Base-by-base conservation (phyloP, 2,113 vertebrate species). In the Boulengeromyrus knoepffleri region DNA sequence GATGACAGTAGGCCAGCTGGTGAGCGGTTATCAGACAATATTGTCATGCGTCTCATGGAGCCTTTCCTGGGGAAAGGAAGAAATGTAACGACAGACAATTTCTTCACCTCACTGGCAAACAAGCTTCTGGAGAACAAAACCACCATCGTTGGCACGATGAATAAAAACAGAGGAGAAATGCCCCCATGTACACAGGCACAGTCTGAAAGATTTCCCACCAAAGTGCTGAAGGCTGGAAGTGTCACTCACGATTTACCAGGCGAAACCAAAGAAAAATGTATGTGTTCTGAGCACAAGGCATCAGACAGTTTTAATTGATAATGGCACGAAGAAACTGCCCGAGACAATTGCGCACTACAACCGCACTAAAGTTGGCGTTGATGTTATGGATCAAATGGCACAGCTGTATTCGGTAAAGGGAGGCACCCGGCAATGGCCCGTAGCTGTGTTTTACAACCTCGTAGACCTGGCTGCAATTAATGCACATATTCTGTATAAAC, bases 11-110 rank as follows among this genome's bases (percentile, higher is more conserved):
- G 53, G 6, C 53, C 21, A 1, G 21, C 53, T 58, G 53, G 53
- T 58, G 53, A 58, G 53, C 53, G 19, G 19, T 7, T 58, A 27
- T 36, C n/a, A 66, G 58, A 66, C 7, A 66, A 66, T 66, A 27
- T 62, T 10, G 58, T 62, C 24, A 12, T 66, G 58, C 9, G 24
- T 66, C 58, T 66, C n/a, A 27, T 66, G 58, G 58, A 66, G 9
- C 58, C 58, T 66, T 91, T 83, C 88, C 0, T 88, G 7, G 85
- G 86, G 1, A 91, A 92, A 50, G 89, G 92, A 50, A 91, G 90
- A 58, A 92, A 91, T 89, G 39, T 92, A 31, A 91, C 90, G 0
- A 90, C 89, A 2, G 87, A 62, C 52, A 90, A 45, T 77, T 89
- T 74, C 50, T 92, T 90, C 49, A 80, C 90, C 6, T 90, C 70